Evolutionary conservation across 2,113 vertebrate species (phyloP).

Genomic region (Rana temporaria): DNA sequence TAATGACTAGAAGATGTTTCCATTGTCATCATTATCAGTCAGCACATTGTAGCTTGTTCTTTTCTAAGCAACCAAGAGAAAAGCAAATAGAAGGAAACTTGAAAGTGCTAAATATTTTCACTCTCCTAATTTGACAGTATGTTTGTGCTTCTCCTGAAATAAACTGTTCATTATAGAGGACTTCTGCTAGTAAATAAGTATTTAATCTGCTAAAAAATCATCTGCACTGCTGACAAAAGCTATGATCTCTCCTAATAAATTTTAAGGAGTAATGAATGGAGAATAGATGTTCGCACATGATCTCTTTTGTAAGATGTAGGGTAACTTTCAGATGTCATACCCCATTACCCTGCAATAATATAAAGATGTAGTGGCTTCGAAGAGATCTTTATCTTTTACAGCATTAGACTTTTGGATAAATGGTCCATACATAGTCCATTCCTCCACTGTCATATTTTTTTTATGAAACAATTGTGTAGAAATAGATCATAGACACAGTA

Average conservation of each 20-base stretch:
- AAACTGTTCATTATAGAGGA: constrained; percentile 8
- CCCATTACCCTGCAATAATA: too few relatives aligned
- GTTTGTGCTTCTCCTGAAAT: constrained; percentile 6
- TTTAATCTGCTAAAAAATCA: constrained; percentile 12
- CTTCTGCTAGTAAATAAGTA: constrained; percentile 29
- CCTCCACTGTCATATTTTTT: too few relatives aligned
- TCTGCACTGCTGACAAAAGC: constrained; percentile 25
- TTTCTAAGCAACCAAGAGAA: not conserved
- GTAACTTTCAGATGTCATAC: too few relatives aligned
- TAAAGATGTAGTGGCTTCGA: too few relatives aligned
- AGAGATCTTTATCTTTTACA: too few relatives aligned
- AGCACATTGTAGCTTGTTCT: not conserved
- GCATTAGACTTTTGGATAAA: too few relatives aligned
- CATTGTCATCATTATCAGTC: not conserved
- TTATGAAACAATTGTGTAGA: too few relatives aligned
- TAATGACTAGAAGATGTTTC: too few relatives aligned
- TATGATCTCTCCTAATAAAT: constrained; percentile 23
- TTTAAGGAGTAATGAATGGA: constrained; percentile 26
- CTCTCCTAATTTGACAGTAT: not conserved
- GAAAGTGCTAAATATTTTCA: constrained; percentile 29
- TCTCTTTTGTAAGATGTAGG: not conserved
- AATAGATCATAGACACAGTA: too few relatives aligned
- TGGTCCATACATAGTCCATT: too few relatives aligned
- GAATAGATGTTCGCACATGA: not conserved
- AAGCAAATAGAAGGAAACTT: not conserved